Evolutionary conservation across 2,888 invertebrate species (phyloP).

Genomic region (Andrena fulva): DNA sequence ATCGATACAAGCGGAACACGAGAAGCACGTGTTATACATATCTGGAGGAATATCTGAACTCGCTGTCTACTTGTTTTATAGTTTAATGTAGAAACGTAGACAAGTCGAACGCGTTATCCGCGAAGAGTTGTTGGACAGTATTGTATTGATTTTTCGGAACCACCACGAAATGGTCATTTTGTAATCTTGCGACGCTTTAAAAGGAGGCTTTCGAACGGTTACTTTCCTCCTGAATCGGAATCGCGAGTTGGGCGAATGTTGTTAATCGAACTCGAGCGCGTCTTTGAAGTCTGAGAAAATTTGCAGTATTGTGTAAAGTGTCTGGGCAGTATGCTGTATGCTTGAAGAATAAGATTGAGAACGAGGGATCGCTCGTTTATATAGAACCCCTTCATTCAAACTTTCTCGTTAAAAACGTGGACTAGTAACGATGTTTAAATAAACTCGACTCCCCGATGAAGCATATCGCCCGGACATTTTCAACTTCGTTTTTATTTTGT

Average conservation of each 20-base stretch:
- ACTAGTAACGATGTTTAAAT: neutral
- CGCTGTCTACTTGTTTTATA: constrained; percentile 7
- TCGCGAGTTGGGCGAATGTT: neutral
- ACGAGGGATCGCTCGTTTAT: no score
- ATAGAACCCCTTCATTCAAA: no score
- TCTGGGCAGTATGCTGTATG: neutral
- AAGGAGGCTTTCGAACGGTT: neutral
- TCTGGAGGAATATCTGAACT: constrained; percentile 40
- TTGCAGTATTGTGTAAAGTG: constrained; percentile 7
- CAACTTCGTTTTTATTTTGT: neutral
- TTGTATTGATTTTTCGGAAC: neutral
- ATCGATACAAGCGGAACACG: constrained; percentile 30
- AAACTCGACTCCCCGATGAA: neutral
- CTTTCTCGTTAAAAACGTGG: no score
- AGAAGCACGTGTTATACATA: constrained; percentile 52
- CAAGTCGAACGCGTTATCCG: neutral
- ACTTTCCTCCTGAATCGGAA: neutral
- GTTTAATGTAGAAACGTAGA: constrained; percentile 13
- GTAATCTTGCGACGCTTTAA: neutral
- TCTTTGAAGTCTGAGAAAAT: constrained; percentile 1
- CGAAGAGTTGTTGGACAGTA: neutral
- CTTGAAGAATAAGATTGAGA: neutral
- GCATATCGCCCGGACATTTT: constrained; percentile 16
- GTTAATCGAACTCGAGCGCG: neutral
- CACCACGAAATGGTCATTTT: neutral